Base-by-base conservation (phyloP, 2,888 invertebrate genomes). In the Drosophila setosimentum region DNA sequence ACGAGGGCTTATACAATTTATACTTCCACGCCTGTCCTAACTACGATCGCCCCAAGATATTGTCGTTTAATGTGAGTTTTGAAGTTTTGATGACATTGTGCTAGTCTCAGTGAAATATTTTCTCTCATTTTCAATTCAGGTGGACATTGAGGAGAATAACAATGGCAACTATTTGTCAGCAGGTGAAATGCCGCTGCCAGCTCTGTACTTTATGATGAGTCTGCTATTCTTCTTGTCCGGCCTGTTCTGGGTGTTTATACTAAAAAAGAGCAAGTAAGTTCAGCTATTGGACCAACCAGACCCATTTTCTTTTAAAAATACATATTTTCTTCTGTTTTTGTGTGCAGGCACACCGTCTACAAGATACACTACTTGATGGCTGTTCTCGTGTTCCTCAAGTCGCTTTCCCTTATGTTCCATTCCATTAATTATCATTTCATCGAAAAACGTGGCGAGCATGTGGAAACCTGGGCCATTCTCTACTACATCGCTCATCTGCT, bases 281-380 rank as follows among this genome's bases (percentile, higher is more conserved):
- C 1, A 3, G 4, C 8, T 18, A 42, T 7, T 3, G 6, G 4
- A 27, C 13, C n/a, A 6, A 16, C 6, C 1, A 18, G 3, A 32
- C 18, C 30, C 21, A 16, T 16, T 35, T 50, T 3, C 7, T 61
- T 62, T 67, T 51, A 32, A 66, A 57, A 29, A 50, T 16, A 21
- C 30, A 3, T 27, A 57, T 16, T 32, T 50, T 50, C 7, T 51
- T 48, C 2, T 55, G 3, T 91, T 92, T 92, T 29, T 50, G 29
- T 50, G 16, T 94, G 73, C 79, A 95, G 96, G 76, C 96, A 97
- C 91, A 95, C 96, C 0, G 97, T 99, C 1, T 99, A 96, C 93
- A 97, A 98, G 93, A 98, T 99, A 82, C 99, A 99, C 93, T 98
- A 98, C 84, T 94, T 99, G 78, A 99, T 99, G 99, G 97, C 98